Conservation (phyloP, 35 echinoderm and acorn worm species). For the Diadema setosum region DNA sequence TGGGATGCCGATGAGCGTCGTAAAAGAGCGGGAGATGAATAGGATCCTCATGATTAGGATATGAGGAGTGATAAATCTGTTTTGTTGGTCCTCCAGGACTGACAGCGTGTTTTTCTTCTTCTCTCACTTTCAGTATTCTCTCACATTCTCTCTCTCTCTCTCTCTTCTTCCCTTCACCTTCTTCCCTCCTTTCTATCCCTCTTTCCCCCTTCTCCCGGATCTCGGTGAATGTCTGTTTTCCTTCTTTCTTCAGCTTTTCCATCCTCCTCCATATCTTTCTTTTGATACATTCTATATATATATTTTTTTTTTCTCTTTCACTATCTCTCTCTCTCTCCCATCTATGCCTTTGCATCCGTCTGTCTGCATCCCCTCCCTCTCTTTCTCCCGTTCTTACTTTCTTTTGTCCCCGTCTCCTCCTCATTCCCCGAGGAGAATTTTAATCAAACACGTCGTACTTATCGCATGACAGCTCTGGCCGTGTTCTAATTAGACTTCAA, state of each 20-base stretch:
- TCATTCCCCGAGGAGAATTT: neutral
- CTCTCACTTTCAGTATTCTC: neutral
- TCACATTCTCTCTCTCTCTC: neutral
- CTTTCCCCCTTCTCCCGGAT: neutral
- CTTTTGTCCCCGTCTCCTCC: neutral
- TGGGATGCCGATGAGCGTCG: too few species aligned
- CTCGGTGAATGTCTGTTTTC: neutral
- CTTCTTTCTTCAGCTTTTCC: neutral
- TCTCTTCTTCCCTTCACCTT: neutral
- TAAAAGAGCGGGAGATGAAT: too few species aligned
- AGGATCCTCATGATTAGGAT: neutral
- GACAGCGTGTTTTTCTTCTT: neutral
- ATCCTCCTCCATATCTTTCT: neutral
- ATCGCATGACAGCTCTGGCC: neutral
- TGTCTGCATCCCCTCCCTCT: neutral
- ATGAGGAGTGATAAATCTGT: constrained; percentile 8
- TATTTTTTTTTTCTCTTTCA: neutral
- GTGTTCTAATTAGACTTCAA: neutral
- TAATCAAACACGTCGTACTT: neutral
- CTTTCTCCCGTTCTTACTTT: neutral
- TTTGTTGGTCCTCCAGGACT: neutral
- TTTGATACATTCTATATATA: neutral
- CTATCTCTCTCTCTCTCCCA: neutral
- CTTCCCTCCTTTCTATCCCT: neutral
- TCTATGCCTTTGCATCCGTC: neutral